Evolutionary conservation across 2,797 vertebrate species (phyloP).

Genomic region (Epinephelus malabaricus): DNA sequence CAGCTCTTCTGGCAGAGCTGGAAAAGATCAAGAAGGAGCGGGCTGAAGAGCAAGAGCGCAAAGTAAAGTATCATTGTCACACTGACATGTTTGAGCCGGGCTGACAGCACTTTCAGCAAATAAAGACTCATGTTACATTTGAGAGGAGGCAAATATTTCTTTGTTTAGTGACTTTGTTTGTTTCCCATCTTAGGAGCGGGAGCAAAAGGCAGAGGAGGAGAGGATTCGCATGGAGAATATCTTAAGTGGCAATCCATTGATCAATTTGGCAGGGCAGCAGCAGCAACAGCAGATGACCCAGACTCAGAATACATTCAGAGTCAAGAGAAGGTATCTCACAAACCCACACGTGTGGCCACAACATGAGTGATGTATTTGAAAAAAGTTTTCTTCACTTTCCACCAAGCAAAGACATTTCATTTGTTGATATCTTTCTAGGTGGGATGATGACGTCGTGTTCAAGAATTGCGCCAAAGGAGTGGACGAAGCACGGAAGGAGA

Average conservation of each 20-base stretch:
- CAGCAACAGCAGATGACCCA: slow-evolving; percentile 82
- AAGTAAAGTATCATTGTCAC: slow-evolving; percentile 83
- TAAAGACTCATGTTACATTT: not conserved
- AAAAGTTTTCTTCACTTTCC: not conserved
- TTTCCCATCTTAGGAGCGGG: slow-evolving; percentile 89
- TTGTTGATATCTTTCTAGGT: slow-evolving; percentile 83
- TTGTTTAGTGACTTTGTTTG: slow-evolving; percentile 13
- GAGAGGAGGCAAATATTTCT: not conserved
- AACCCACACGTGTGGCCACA: not conserved
- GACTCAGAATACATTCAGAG: slow-evolving; percentile 91
- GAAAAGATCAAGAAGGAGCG: slow-evolving; percentile 99
- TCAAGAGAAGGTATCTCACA: slow-evolving; percentile 93
- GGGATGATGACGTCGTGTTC: slow-evolving; percentile 99
- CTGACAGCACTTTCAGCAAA: not conserved
- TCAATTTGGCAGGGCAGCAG: slow-evolving; percentile 93
- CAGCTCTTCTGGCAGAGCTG: slow-evolving; percentile 96
- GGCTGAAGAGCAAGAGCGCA: slow-evolving; percentile 96
- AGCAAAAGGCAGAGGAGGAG: slow-evolving; percentile 98
- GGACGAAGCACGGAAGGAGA: slow-evolving; percentile 96
- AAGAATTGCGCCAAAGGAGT: slow-evolving; percentile 97
- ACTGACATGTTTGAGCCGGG: not conserved
- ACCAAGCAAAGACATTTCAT: not conserved
- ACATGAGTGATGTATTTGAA: not conserved
- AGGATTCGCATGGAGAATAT: slow-evolving; percentile 99
- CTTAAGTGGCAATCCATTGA: slow-evolving; percentile 96